phyloP scores from a whole-genome alignment of 1,140 invertebrate species.

The Mya arenaria region DNA sequence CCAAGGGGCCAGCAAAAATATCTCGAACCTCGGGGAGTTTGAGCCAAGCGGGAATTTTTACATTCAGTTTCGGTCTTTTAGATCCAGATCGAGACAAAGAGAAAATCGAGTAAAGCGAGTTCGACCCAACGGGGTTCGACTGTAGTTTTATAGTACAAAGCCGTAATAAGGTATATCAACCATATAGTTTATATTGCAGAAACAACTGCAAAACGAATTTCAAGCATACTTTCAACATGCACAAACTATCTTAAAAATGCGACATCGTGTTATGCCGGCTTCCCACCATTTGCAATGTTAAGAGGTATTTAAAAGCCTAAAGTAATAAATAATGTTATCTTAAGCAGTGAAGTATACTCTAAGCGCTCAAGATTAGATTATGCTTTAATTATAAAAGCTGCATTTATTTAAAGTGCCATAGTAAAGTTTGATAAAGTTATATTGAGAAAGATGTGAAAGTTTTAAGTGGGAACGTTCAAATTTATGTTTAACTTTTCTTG shows the following conservation, averaged over 20 bases:
- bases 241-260: neutral
- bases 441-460: neutral
- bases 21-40: neutral
- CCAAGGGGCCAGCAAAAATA: neutral
- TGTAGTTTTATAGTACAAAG: too few species aligned
- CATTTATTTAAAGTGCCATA: neutral
- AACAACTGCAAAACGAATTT: neutral
- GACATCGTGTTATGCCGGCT: neutral
- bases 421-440: neutral
- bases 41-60: too few species aligned
- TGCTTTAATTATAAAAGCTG: neutral
- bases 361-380: neutral
- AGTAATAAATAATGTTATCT: neutral
- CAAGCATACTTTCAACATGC: neutral
- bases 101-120: too few species aligned
- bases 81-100: too few species aligned
- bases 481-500: neutral
- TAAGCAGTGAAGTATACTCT: neutral
- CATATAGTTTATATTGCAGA: neutral
- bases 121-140: too few species aligned
- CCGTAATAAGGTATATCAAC: neutral
- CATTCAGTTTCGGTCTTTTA: too few species aligned
- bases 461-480: neutral
- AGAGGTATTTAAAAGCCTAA: neutral
- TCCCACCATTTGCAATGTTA: neutral